Evolutionary conservation across 1,140 invertebrate genomes (phyloP).

Genomic region (Hyphantria cunea): DNA sequence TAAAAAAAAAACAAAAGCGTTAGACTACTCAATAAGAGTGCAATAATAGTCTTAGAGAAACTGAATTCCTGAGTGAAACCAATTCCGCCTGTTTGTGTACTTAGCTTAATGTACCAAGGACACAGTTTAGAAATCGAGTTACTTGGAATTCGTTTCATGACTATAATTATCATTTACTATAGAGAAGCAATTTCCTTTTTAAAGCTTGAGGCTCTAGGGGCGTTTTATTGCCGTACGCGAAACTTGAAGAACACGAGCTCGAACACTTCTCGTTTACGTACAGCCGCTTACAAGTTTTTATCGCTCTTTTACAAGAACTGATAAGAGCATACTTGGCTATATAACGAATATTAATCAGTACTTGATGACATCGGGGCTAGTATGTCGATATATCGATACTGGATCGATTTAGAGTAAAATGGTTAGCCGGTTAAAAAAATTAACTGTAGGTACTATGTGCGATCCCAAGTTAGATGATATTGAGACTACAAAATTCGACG

Average conservation of each 20-base stretch:
- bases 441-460: no score
- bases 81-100: slow-evolving; percentile 5
- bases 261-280: slow-evolving; percentile 9
- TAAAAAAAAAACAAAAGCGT: no score
- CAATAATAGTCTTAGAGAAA: no score
- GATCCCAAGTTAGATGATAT: no score
- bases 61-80: no score
- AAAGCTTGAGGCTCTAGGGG: slow-evolving; percentile 31
- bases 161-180: slow-evolving; percentile 55
- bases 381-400: no score
- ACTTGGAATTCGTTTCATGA: slow-evolving; percentile 42
- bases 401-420: no score
- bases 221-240: slow-evolving; percentile 30
- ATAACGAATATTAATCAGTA: neutral
- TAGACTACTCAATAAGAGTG: no score
- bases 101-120: slow-evolving; percentile 36
- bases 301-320: neutral
- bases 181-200: slow-evolving; percentile 53
- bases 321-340: neutral
- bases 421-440: no score
- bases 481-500: no score
- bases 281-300: slow-evolving; percentile 10
- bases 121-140: slow-evolving; percentile 39
- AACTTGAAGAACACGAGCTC: slow-evolving; percentile 27
- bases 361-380: neutral